Evolutionary conservation across 2,888 invertebrate genomes (phyloP), one percentile per base, ranked within the genome.

Genomic region (Diploptera punctata): DNA sequence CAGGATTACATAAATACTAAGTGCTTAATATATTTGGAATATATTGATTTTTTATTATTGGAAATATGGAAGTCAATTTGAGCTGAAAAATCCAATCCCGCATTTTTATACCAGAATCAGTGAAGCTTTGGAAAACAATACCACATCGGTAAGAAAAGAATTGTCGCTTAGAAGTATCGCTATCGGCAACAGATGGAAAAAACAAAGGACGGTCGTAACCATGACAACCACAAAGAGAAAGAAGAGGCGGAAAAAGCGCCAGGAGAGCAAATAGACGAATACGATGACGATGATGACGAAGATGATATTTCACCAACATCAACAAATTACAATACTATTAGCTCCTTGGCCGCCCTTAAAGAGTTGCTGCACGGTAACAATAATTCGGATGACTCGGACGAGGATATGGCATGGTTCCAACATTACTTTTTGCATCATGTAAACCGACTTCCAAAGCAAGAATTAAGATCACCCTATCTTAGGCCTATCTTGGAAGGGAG

Each of bases 361-460:
- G 90, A 91, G 79, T 88, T 90, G 79, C 85, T 90, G 52, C 78
- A 78, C 54, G 77, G 77, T 62, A 88, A 89, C 78, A 87, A 86
- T 21, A 86, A 87, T 70, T 86, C 84, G 74, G 87, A 85, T 77
- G 87, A 88, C 76, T 82, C 82, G 3, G 83, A 83, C 62, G 75
- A 74, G 38, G 82, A 83, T 13, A 87, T 84, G 19, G 85, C 86
- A 13, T 86, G 86, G 81, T 90, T 91, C 79, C 90, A 91, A 78
- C 90, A 91, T 79, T 91, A 91, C 80, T 91, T 91, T 81, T 86
- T 91, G 82, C 90, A 90, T 77, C 91, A 91, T 80, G 90, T 90
- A 76, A 91, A 90, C 80, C 88, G 89, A 78, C 83, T 91, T 74
- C 91, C 91, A 31, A 85, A 88, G 72, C 87, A 87, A 77, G 84